Evolutionary conservation across 1,140 invertebrate species (phyloP), one percentile per base, ranked within the genome.

Genomic region (Mizuhopecten yessoensis): DNA sequence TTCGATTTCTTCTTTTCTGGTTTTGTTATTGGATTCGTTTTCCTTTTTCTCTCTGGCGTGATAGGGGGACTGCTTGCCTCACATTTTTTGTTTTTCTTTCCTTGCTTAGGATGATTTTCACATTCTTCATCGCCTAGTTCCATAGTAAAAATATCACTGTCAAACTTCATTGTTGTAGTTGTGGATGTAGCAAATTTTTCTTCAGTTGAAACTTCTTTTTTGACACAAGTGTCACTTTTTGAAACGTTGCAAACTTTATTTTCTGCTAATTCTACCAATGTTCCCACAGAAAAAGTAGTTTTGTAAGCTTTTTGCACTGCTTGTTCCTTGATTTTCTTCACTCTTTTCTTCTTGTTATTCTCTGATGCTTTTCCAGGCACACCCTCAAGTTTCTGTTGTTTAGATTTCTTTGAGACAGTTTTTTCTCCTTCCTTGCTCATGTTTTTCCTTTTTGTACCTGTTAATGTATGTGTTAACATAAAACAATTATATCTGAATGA

Each of bases 101-200:
- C 11, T 29, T 86, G 15, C 5, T 87, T 29, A 86, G 39, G 11
- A 87, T 42, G 29, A 23, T 49, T 34, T 42, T 45, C 33, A 3
- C 34, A 33, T 42, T 86, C 36, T 29, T 45, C 45, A 29, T 49
- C 45, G 34, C 86, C 34, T 86, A 90, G 36, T 11, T 92, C 91
- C 91, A 92, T 92, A 33, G 91, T 90, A 87, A 92, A 92, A 34
- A 92, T 88, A 88, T 92, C 91, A 86, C 75, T 90, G 34, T 92
- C 91, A 34, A 92, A 89, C 13, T 92, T 90, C n/a, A 92, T 17
- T 57, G 34, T 86, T 45, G 29, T 87, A 33, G 42, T 34, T 29
- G 36, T 87, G 5, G 23, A 49, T 33, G 9, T 29, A 13, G 36
- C 33, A 5, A 33, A 23, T 11, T 34, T 42, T 87, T 75, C 88